Evolutionary conservation across 2,113 vertebrate genomes (phyloP), one percentile per base, ranked within the genome.

Genomic region (Synodontis membranacea): DNA sequence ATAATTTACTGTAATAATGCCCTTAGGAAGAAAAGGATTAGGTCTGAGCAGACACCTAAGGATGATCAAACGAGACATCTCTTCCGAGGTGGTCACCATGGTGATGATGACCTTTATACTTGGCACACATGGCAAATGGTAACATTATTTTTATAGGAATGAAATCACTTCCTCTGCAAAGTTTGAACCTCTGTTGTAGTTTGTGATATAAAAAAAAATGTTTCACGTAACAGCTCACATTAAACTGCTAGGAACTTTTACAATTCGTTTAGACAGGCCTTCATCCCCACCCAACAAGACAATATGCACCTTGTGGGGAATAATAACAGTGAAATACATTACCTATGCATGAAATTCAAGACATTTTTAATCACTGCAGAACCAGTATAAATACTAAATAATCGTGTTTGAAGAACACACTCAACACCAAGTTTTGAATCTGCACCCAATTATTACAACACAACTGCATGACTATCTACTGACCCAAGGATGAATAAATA

Each of bases 1-100:
- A 62, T 92, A 93, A 93, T 94, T 95, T 93, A 88, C 56, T 56
- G 89, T 89, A 91, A 94, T 94, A 94, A 94, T 93, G 91, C 93
- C 92, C 92, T 93, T 88, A 91, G 92, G 91, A 93, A 90, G 90
- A 89, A 92, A 91, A 91, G 91, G 81, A 91, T 93, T 94, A 93
- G 91, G 93, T 93, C 93, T 92, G 93, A 94, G 91, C 83, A 92
- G 89, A 91, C 89, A 93, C 88, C 91, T 79, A 82, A 54, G 37
- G 80, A 83, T 72, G 58, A 89, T 83, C 86, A 90, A 90, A 83
- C 66, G 44, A 87, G 70, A 56, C 60, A 90, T 93, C 94, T 94
- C 91, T 91, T 92, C 92, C 88, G 87, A 90, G 87, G 90, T 92
- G 91, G 92, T 94, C 93, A 88, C 93, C 89, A 93, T 94, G 91